Evolutionary conservation across 2,797 vertebrate genomes (phyloP).

Genomic region (Pseudomugil gertrudae): DNA sequence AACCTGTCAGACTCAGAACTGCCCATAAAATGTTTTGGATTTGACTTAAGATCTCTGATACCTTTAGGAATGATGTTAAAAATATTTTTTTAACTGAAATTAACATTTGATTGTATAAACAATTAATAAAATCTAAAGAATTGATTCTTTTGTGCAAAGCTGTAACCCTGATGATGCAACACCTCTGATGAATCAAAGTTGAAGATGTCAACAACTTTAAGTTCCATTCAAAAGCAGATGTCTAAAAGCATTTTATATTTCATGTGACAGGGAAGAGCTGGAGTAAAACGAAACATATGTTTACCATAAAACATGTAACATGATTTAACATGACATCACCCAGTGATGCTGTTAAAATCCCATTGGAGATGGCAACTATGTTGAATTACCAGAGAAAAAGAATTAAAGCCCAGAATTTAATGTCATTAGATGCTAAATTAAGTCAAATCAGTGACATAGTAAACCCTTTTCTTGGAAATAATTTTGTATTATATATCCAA

Average conservation of each 20-base stretch:
- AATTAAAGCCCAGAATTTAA: too few species aligned
- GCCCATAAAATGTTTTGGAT: neutral
- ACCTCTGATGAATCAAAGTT: neutral
- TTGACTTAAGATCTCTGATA: constrained; percentile 1
- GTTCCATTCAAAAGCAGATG: neutral
- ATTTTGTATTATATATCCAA: too few species aligned
- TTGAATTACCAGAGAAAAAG: too few species aligned
- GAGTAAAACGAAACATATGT: neutral
- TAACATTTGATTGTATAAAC: too few species aligned
- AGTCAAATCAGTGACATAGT: too few species aligned
- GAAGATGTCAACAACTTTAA: neutral
- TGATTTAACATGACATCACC: too few species aligned
- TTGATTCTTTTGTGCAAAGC: neutral
- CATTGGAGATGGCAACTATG: too few species aligned
- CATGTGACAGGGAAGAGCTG: neutral
- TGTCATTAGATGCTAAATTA: too few species aligned
- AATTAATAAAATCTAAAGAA: neutral
- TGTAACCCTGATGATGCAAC: neutral
- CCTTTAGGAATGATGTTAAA: neutral
- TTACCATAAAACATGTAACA: neutral
- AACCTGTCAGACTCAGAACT: constrained; percentile 12
- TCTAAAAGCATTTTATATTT: neutral
- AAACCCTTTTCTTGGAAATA: too few species aligned
- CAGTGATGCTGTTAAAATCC: too few species aligned
- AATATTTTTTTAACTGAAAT: neutral